phyloP scores from a whole-genome alignment of 2,888 invertebrate species.

The Tiphia femorata region DNA sequence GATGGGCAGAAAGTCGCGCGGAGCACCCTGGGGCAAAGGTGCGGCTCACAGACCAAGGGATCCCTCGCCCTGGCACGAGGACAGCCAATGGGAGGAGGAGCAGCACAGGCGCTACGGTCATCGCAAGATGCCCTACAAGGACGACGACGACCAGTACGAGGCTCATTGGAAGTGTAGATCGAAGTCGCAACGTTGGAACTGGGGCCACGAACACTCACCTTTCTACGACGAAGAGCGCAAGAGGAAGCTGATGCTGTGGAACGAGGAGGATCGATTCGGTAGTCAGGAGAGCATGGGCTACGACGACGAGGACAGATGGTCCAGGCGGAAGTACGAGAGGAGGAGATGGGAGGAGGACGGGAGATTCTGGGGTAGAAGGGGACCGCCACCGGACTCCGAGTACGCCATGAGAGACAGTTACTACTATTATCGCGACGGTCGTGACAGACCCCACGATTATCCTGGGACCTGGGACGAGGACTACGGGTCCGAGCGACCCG shows the following conservation, averaged over 20 bases:
- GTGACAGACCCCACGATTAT: conserved; percentile 57
- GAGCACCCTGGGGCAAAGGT: conserved; percentile 58
- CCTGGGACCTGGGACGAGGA: conserved; percentile 59
- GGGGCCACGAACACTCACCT: conserved; percentile 44
- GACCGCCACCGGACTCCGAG: conserved; percentile 70
- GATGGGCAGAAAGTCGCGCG: conserved; percentile 54
- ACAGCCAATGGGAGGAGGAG: conserved; percentile 71
- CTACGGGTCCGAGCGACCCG: conserved; percentile 55
- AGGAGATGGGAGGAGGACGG: conserved; percentile 69
- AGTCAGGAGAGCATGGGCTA: conserved; percentile 68
- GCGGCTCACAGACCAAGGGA: conserved; percentile 78
- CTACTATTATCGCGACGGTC: conserved; percentile 58
- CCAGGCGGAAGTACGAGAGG: conserved; percentile 60
- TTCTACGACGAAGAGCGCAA: conserved; percentile 66
- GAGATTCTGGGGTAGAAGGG: conserved; percentile 63
- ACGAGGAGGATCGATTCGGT: conserved; percentile 64
- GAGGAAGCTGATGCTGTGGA: conserved; percentile 62
- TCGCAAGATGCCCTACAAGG: conserved; percentile 58
- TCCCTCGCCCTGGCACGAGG: conserved; percentile 86
- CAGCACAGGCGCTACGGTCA: conserved; percentile 50
- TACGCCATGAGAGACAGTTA: conserved; percentile 65
- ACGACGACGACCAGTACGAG: conserved; percentile 60
- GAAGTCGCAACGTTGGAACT: conserved; percentile 57
- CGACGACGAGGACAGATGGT: conserved; percentile 67
- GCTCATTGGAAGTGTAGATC: conserved; percentile 60